Percentiles rank a stretch among this genome's conserved stretches.
Conservation (phyloP, 2,888 invertebrate species). For the Ramazzottius varieornatus region DNA sequence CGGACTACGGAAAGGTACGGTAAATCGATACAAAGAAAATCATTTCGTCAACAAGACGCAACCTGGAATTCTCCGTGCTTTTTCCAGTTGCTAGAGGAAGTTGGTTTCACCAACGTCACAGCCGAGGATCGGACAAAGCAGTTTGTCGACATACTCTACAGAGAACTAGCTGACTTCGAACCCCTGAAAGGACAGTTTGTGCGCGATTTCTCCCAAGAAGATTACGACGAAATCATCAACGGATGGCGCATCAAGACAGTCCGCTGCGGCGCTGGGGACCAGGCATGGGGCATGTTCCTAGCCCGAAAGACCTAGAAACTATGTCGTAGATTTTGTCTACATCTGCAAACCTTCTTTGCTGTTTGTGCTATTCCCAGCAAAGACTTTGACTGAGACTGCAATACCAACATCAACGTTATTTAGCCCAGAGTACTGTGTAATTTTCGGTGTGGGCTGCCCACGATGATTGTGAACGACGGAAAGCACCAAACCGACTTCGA, state of each 20-base stretch:
- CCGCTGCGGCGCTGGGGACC: neutral
- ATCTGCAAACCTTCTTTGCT: too few relatives aligned
- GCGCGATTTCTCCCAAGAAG: neutral
- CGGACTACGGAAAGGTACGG: constrained; percentile 22
- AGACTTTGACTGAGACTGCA: too few relatives aligned
- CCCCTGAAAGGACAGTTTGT: neutral
- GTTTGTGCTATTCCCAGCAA: too few relatives aligned
- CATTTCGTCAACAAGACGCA: too few relatives aligned
- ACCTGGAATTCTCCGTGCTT: neutral
- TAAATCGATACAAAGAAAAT: neutral
- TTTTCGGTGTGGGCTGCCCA: too few relatives aligned
- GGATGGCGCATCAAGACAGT: neutral
- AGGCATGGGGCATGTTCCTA: neutral
- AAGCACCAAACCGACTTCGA: too few relatives aligned
- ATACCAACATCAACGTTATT: too few relatives aligned
- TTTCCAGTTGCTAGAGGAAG: neutral
- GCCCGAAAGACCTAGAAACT: neutral
- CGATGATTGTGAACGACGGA: too few relatives aligned
- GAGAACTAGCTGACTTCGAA: neutral
- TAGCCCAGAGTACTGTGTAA: too few relatives aligned
- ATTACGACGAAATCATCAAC: neutral
- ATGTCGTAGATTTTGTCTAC: too few relatives aligned
- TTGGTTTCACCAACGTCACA: neutral
- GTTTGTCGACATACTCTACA: neutral
- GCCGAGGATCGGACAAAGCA: neutral